These are phyloP conservation scores for Cryptocephalus moraei DNA, from an alignment of 2,888 invertebrate species.

Conservation along the genomic window DNA sequence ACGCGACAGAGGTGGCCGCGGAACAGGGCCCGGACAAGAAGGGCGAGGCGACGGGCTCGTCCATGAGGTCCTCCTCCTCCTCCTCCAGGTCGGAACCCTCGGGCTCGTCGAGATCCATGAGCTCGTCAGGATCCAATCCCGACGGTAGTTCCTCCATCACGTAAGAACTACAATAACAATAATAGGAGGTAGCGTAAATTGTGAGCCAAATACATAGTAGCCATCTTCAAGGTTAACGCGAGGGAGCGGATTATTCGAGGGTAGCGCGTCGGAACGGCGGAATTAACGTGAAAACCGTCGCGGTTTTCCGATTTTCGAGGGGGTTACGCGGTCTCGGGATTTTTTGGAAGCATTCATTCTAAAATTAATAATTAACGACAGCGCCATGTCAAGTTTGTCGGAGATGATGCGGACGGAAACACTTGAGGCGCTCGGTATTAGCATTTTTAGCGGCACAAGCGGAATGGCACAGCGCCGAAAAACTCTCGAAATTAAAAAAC, in stretches of 20 bases:
- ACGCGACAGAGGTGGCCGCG: slow-evolving; percentile 53
- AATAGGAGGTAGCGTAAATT: no score
- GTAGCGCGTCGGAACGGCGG: no score
- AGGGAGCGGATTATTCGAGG: no score
- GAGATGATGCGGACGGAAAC: slow-evolving; percentile 15
- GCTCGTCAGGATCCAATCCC: slow-evolving; percentile 43
- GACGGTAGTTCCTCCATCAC: slow-evolving; percentile 36
- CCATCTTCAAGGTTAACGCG: no score
- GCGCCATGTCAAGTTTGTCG: slow-evolving; percentile 21
- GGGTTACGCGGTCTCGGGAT: no score
- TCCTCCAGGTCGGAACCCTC: slow-evolving; percentile 68
- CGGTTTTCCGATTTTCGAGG: no score
- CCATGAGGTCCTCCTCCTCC: slow-evolving; percentile 52
- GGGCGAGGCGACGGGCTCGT: slow-evolving; percentile 43
- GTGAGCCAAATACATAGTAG: no score
- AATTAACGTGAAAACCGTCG: no score
- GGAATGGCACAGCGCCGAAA: slow-evolving; percentile 1
- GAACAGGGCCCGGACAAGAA: slow-evolving; percentile 49
- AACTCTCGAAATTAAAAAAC: slow-evolving; percentile 5
- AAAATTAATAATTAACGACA: slow-evolving; percentile 6
- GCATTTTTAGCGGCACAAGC: neutral
- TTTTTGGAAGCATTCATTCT: no score
- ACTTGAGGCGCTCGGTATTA: slow-evolving; percentile 1
- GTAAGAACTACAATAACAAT: slow-evolving; percentile 12
- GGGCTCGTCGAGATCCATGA: slow-evolving; percentile 58